Base-by-base conservation (phyloP, 2,113 vertebrate species). In the Pithys albifrons region DNA sequence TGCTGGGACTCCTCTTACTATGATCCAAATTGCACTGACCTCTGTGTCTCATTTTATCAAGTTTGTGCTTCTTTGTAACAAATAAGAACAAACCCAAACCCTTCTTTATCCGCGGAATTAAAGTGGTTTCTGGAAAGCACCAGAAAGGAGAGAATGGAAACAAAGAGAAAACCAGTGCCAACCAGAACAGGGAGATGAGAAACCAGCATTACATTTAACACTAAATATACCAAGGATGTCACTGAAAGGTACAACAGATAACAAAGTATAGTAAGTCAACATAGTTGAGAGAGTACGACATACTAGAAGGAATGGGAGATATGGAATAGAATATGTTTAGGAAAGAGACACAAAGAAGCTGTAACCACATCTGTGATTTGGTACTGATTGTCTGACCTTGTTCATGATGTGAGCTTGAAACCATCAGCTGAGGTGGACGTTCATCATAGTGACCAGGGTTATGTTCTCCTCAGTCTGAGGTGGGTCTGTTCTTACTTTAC, bases 51-150 rank as follows among this genome's bases (percentile, higher is more conserved):
- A 15, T 73, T 61, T 62, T 81, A 19, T 39, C 31, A 9, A 27
- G 10, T 64, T 82, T 27, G 12, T 20, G 35, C 22, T 78, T 49
- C 48, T 78, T 82, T 70, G 64, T 66, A 65, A 71, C 10, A 37
- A 57, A 35, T 7, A 16, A 54, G 37, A 74, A 54, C 27, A 84
- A 62, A 88, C 61, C 10, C 16, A 83, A 92, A 17, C 1, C 14
- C 29, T 10, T 49, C 28, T 80, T 67, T 64, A 33, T 41, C 28
- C 13, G 4, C 46, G 62, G 61, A 74, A 67, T 91, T 74, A 15
- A 0, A 0, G 0, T 57, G 46, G 55, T 80, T 81, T 93, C 37
- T 84, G 61, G 51, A 71, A 82, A 57, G 57, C 54, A 70, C 2
- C 1, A 4, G 41, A 58, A 58, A 69, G 20, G 19, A 86, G 4